Evolutionary conservation across 2,113 vertebrate genomes (phyloP).

Genomic region (Lepus americanus): DNA sequence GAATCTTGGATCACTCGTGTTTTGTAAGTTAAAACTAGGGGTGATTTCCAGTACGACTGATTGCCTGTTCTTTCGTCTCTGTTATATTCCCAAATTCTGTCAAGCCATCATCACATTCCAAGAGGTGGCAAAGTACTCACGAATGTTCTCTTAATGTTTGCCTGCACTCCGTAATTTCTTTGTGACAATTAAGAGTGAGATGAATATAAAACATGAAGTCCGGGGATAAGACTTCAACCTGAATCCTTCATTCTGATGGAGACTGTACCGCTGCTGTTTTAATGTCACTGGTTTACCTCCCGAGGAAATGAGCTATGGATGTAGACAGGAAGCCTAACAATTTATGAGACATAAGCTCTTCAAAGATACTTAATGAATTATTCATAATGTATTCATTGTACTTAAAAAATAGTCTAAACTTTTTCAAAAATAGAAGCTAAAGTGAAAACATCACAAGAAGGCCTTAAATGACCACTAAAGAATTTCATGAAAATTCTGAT

Average conservation of each 20-base stretch:
- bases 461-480: neutral
- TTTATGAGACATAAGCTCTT: slow-evolving; percentile 67
- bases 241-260: slow-evolving; percentile 61
- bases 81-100: neutral
- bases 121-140: neutral
- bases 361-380: slow-evolving; percentile 70
- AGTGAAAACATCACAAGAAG: neutral
- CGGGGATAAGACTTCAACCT: neutral
- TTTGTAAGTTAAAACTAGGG: neutral
- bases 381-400: slow-evolving; percentile 36
- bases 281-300: slow-evolving; percentile 51
- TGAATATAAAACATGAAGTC: slow-evolving; percentile 58
- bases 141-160: neutral
- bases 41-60: neutral
- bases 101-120: neutral
- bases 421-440: slow-evolving; percentile 10
- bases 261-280: slow-evolving; percentile 23
- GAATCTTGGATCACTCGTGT: neutral
- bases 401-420: slow-evolving; percentile 6
- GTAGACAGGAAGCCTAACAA: slow-evolving; percentile 43
- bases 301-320: slow-evolving; percentile 65
- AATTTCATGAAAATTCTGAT: slow-evolving; percentile 28
- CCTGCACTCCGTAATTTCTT: neutral
- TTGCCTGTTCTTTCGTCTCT: neutral
- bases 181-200: neutral